A percentile compares a stretch with the other conserved stretches of the same genome.
These are phyloP conservation scores for Andrena flavipes DNA, from an alignment of 2,888 invertebrate genomes.

Conservation along the genomic window DNA sequence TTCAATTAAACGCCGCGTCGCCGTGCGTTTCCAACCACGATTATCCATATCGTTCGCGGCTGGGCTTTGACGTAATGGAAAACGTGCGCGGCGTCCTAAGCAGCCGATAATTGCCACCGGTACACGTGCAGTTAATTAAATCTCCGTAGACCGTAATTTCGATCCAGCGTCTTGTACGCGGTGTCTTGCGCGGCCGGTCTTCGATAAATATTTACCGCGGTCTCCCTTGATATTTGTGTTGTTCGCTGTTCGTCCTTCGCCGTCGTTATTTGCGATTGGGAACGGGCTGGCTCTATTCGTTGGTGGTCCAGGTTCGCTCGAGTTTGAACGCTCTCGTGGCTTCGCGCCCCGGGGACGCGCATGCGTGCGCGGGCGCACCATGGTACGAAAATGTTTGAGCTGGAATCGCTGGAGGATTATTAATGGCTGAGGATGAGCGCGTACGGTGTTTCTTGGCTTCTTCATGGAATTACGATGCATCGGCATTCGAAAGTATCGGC, in stretches of 20 bases:
- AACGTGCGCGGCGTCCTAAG: neutral
- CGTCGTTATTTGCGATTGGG: neutral
- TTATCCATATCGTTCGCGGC: constrained; percentile 10
- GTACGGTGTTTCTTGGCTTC: neutral
- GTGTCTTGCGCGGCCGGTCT: neutral
- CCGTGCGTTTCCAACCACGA: neutral
- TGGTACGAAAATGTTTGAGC: neutral
- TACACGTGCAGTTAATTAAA: constrained; percentile 22
- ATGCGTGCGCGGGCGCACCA: neutral
- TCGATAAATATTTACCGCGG: neutral
- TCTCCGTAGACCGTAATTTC: constrained; percentile 14
- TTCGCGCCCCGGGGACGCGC: too few species aligned
- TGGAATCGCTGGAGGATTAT: constrained; percentile 7
- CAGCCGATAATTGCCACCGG: neutral
- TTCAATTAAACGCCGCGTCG: constrained; percentile 13
- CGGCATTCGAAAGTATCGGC: constrained; percentile 44
- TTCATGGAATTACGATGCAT: constrained; percentile 36
- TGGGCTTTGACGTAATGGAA: constrained; percentile 1
- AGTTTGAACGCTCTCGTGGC: neutral
- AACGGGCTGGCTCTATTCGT: neutral
- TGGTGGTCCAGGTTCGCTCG: neutral
- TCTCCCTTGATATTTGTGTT: neutral
- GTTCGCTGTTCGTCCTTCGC: neutral
- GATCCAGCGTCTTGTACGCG: neutral
- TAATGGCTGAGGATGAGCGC: neutral